phyloP scores from a whole-genome alignment of 2,113 vertebrate genomes.

The Damaliscus lunatus region DNA sequence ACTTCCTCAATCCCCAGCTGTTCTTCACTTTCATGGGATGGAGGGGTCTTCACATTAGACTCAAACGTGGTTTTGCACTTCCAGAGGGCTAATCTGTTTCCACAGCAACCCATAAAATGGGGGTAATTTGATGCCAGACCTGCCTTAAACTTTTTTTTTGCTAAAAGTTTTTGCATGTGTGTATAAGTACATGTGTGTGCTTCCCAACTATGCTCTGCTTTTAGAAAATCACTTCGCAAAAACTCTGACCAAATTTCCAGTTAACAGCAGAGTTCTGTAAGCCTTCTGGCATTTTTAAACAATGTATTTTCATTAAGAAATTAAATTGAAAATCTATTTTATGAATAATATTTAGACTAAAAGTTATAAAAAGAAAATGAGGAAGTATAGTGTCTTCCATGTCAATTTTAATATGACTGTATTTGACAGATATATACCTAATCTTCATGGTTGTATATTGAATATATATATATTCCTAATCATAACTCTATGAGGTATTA shows the following conservation, averaged over 20 bases:
- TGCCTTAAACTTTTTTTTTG: conserved; percentile 64
- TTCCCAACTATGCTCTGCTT: conserved; percentile 39
- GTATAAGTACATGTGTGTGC: conserved; percentile 48
- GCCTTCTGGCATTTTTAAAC: conserved; percentile 53
- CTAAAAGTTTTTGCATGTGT: conserved; percentile 68
- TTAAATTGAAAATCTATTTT: not conserved
- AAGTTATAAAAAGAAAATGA: not conserved
- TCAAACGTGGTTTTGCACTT: conserved; percentile 74
- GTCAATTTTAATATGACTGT: not conserved
- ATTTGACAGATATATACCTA: not conserved
- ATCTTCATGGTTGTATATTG: not conserved
- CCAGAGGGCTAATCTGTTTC: conserved; percentile 78
- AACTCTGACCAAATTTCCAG: not conserved
- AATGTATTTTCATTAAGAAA: conserved; percentile 56
- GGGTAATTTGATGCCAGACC: conserved; percentile 77
- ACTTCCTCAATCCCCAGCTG: conserved; percentile 80
- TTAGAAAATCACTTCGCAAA: conserved; percentile 53
- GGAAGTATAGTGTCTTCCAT: not conserved
- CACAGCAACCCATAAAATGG: conserved; percentile 79
- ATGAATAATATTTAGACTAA: not conserved
- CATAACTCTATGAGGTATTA: not conserved
- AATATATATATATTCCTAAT: not conserved
- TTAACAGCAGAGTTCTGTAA: conserved; percentile 7
- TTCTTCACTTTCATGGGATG: conserved; percentile 80
- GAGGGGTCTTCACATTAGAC: conserved; percentile 79